Percentiles rank a stretch among this genome's conserved stretches.
phyloP scores from a whole-genome alignment of 2,113 vertebrate genomes.

The Mobula birostris region DNA sequence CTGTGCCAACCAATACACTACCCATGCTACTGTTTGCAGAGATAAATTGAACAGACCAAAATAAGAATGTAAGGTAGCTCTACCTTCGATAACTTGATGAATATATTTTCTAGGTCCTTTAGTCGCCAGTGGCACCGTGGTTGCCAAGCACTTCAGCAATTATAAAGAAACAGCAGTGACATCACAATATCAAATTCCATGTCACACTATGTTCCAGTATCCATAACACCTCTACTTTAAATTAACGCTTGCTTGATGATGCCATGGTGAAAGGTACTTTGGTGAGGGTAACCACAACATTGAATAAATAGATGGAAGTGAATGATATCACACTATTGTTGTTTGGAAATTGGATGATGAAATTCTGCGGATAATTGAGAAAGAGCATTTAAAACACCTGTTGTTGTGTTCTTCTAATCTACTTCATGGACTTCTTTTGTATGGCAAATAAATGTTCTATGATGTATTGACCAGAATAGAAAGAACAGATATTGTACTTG shows the following conservation, averaged over 20 bases:
- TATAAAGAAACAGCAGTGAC: neutral
- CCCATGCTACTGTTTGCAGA: neutral
- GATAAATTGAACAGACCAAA: neutral
- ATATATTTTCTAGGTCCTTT: too few relatives aligned
- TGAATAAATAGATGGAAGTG: neutral
- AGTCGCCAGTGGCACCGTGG: neutral
- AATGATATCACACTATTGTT: neutral
- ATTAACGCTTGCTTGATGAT: neutral
- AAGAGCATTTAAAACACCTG: neutral
- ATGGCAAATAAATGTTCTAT: neutral
- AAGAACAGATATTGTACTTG: neutral
- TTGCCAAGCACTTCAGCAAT: neutral
- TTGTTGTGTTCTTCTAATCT: neutral
- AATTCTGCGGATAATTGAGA: neutral
- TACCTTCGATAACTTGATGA: neutral
- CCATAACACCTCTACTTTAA: conserved; percentile 2
- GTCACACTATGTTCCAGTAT: conserved; percentile 1
- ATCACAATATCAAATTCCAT: conserved; percentile 20
- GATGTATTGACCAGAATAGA: neutral
- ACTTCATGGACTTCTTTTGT: neutral
- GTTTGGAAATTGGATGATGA: neutral
- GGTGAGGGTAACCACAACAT: neutral
- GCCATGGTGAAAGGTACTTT: conserved; percentile 20
- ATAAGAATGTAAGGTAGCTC: neutral
- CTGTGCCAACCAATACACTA: too few relatives aligned